phyloP scores from a whole-genome alignment of 2,113 vertebrate genomes.

The Elachura formosa region DNA sequence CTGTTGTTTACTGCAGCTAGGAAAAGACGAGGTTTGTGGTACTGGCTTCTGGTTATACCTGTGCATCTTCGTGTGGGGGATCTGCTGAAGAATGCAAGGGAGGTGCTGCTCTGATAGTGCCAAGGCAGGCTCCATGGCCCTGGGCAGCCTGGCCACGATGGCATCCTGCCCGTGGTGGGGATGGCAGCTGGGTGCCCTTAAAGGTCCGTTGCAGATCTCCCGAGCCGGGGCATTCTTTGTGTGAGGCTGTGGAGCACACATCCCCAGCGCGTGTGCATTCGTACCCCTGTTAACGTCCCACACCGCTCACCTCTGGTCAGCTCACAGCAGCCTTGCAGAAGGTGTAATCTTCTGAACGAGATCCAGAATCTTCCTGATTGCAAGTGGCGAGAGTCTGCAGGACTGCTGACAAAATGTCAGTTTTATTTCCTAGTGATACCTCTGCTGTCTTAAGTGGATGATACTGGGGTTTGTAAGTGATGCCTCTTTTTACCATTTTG shows the following conservation, averaged over 20 bases:
- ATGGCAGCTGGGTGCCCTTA: background rate
- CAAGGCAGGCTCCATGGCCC: background rate
- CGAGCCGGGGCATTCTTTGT: background rate
- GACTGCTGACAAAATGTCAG: background rate
- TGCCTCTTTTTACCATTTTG: background rate
- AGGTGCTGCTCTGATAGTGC: background rate
- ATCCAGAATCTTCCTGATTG: background rate
- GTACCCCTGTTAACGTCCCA: background rate
- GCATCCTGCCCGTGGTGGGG: background rate
- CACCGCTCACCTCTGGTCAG: background rate
- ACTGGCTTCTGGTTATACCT: background rate
- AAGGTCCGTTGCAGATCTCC: background rate
- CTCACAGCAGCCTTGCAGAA: background rate
- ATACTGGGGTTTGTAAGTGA: background rate
- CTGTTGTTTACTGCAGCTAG: background rate
- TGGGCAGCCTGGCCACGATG: background rate
- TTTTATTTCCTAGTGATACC: background rate
- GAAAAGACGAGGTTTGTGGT: background rate
- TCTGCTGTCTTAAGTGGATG: background rate
- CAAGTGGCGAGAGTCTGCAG: background rate
- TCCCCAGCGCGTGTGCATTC: background rate
- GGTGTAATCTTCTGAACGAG: no score
- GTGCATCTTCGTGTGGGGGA: background rate
- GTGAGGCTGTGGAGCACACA: background rate
- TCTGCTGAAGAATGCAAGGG: background rate